These are phyloP conservation scores for Mercenaria mercenaria DNA, from an alignment of 1,140 invertebrate genomes.

Conservation along the genomic window DNA sequence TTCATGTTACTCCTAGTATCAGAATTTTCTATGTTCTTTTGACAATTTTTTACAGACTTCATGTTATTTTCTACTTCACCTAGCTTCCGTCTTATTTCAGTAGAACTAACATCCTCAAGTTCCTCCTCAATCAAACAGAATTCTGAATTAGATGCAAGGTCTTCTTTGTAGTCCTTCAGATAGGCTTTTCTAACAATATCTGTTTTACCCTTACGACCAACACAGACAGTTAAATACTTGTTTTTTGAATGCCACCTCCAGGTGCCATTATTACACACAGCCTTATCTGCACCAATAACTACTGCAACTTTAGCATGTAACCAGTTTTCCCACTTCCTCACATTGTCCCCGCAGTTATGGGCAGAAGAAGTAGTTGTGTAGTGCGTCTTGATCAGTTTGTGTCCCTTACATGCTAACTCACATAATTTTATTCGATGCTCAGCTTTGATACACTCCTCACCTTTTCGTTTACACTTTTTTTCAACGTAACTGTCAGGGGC, in stretches of 20 bases:
- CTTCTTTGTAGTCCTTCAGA: neutral
- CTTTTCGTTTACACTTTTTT: conserved; percentile 5
- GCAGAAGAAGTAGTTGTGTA: neutral
- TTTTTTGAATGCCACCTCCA: neutral
- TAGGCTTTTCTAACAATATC: neutral
- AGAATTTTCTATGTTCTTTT: neutral
- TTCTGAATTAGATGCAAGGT: neutral
- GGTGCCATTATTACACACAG: neutral
- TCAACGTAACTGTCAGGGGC: conserved; percentile 43
- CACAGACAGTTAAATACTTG: conserved; percentile 34
- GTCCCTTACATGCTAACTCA: neutral
- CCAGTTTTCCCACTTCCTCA: neutral
- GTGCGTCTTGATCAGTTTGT: neutral
- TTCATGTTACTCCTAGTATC: neutral
- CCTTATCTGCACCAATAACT: conserved; percentile 13
- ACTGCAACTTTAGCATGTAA: neutral
- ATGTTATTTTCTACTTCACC: neutral
- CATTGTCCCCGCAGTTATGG: conserved; percentile 15
- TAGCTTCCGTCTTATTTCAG: neutral
- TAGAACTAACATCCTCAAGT: conserved; percentile 36
- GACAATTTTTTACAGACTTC: neutral
- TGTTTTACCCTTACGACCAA: conserved; percentile 28
- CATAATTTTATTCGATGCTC: conserved; percentile 31
- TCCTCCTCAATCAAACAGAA: conserved; percentile 19
- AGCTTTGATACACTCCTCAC: neutral